These are phyloP conservation scores for Cryptoprocta ferox DNA, from an alignment of 2,797 vertebrate genomes.

Conservation along the genomic window DNA sequence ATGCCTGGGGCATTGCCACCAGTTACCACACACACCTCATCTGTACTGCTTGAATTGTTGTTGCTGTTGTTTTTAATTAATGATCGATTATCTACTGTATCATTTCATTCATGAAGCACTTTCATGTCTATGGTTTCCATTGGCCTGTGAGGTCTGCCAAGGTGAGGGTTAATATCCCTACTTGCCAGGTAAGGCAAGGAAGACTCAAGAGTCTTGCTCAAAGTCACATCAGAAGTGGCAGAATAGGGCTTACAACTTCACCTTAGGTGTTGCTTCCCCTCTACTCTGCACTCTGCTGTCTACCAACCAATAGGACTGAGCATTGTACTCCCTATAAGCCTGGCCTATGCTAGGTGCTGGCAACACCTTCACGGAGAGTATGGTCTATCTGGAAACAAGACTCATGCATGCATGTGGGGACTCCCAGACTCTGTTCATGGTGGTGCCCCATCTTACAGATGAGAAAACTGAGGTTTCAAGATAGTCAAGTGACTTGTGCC, in stretches of 20 bases:
- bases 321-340: background rate
- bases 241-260: background rate
- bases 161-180: background rate
- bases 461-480: background rate
- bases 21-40: background rate
- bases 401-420: background rate
- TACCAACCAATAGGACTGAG: background rate
- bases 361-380: background rate
- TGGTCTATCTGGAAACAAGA: background rate
- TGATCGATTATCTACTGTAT: background rate
- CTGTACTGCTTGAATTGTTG: background rate
- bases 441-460: background rate
- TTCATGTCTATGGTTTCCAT: background rate
- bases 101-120: background rate
- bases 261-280: background rate
- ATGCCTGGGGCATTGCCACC: background rate
- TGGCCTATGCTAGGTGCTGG: background rate
- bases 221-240: slow-evolving; percentile 9
- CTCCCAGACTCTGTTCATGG: background rate
- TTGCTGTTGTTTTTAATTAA: background rate
- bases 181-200: background rate
- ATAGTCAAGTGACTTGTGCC: background rate
- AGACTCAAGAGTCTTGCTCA: background rate
- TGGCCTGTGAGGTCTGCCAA: background rate
- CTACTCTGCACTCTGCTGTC: background rate